Base-by-base conservation (phyloP, 2,888 invertebrate genomes). In the Clepsis dumicolana region DNA sequence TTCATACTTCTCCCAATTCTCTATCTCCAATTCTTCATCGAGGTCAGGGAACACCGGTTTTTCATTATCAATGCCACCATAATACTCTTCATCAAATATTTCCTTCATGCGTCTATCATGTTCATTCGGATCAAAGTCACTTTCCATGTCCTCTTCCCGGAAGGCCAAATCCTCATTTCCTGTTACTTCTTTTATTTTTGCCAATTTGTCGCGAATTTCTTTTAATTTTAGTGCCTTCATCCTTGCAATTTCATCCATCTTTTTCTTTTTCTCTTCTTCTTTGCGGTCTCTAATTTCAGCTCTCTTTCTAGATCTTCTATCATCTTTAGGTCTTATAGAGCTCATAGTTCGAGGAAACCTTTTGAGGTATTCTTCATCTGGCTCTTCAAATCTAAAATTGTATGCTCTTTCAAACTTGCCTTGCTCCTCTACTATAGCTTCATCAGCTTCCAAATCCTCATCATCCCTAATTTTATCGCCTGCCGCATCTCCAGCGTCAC, bases 371-470 rank as follows among this genome's bases (percentile, higher is more conserved):
- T 98, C 98, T 57, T 96, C 95, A 87, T 99, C 99, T 0, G 98
- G 99, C 87, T 99, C 99, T 87, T 99, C 99, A 87, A 97, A 99
- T 72, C 99, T 95, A 87, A 98, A 99, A 93, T 99, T 99, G 87
- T 97, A 99, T 74, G 99, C 98, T 54, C 97, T 95, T 83, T 99
- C 99, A 91, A 98, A 99, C 86, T 97, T 95, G 73, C 97, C 97
- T 87, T 98, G 98, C 81, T 96, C 95, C 77, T 97, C 96, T 29
- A 98, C 94, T 54, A 95, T 94, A 73, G 95, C 92, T 83, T 98
- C 98, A 82, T 98, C 98, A 65, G 96, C 97, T 0, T 89, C 90
- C 70, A 93, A 75, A 8, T 87, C 92, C 7, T 84, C 90, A 52
- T 92, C 91, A 24, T 93, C 93, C 0, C 89, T 80, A n/a, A 90